Base-by-base conservation (phyloP, 2,888 invertebrate species). In the Beris morrisii region DNA sequence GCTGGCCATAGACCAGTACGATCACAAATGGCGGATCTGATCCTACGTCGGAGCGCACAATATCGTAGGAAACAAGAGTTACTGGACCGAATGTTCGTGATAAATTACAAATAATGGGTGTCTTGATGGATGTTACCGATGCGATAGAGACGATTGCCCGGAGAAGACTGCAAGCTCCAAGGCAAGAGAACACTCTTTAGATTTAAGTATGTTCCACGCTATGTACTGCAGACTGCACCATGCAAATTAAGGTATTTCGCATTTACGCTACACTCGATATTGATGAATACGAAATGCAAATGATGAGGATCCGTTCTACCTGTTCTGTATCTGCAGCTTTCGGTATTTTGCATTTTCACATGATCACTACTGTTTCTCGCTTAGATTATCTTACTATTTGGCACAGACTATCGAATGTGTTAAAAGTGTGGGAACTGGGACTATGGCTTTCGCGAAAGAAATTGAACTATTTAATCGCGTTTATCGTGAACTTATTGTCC, bases 21-120 rank as follows among this genome's bases (percentile, higher is more conserved):
- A 11, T 38, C 15, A 22, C 22, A 5, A 30, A 48, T 45, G n/a
- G 32, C 13, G 15, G 15, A 52, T 50, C 28, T 13, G 32, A 61
- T 61, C 38, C 48, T 32, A 56, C 30, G 13, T 5, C 13, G 57
- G 13, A 55, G 13, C 43, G 15, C 54, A 12, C 54, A 22, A 22
- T 44, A 28, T 15, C n/a, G 22, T 28, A 61, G 66, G 45, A 53
- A 48, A 54, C 15, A 43, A 5, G 15, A 63, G 31, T 52, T 54
- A 67, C 64, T 66, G 66, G 54, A 67, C 55, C 59, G 59, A 69
- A 67, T 69, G 55, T 66, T 69, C 67, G 67, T 69, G 67, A 69
- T 69, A 67, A 69, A 69, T 69, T 69, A 63, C 69, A 67, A 64
- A 69, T 69, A 67, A 69, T 69, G 50, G 65, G 67, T 59, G 67